Conservation (phyloP, 2,888 invertebrate species). For the Uloborus plumipes region DNA sequence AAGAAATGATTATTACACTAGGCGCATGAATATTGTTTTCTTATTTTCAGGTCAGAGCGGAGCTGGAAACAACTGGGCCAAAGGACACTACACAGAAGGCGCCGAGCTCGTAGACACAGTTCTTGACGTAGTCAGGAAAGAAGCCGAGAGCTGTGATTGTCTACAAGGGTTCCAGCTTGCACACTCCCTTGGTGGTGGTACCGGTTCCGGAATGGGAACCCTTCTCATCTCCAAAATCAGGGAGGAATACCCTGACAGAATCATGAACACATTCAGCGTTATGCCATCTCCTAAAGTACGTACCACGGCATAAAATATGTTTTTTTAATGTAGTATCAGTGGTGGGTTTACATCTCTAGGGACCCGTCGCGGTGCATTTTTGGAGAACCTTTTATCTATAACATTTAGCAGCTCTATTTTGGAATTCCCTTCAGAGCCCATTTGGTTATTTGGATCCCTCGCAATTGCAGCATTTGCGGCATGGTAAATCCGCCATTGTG, state of each 20-base stretch:
- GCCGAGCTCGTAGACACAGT: conserved; percentile 74
- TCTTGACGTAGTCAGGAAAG: conserved; percentile 74
- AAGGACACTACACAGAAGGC: conserved; percentile 76
- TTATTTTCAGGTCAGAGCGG: conserved; percentile 59
- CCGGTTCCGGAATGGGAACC: conserved; percentile 73
- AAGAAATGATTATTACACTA: background rate
- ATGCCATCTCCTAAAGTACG: conserved; percentile 83
- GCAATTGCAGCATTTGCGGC: no score
- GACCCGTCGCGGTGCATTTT: no score
- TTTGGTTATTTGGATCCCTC: no score
- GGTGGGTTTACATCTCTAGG: no score
- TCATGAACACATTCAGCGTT: conserved; percentile 77
- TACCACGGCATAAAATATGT: no score
- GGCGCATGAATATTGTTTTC: background rate
- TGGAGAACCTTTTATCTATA: no score
- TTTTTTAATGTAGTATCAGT: no score
- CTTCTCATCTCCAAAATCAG: conserved; percentile 81
- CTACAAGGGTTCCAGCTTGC: conserved; percentile 73
- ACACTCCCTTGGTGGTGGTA: conserved; percentile 71
- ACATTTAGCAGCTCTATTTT: no score
- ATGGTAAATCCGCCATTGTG: no score
- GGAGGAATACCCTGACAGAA: conserved; percentile 84
- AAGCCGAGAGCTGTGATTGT: conserved; percentile 74
- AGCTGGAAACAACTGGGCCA: conserved; percentile 75
- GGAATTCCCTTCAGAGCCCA: no score